Base-by-base conservation (phyloP, 2,797 vertebrate genomes). In the Danio kyathit region DNA sequence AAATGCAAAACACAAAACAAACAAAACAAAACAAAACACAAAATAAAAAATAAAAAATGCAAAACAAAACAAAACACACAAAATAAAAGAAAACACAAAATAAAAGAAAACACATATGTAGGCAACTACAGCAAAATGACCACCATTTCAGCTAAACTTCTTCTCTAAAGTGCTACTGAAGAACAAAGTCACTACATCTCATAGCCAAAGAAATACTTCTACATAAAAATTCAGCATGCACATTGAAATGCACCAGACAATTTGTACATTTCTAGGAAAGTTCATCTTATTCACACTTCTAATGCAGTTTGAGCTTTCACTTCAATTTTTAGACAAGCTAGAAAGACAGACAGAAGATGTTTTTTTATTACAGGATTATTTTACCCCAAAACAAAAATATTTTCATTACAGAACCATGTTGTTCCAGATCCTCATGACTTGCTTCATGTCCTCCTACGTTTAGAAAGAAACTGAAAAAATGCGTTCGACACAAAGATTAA, bases 401-500 rank as follows among this genome's bases (percentile, higher is more conserved):
- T 67, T 63, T 69, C 16, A 7, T 38, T n/a, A n/a, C 14, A 4
- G 5, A 19, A 51, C 5, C 48, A 52, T 40, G 21, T 40, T 43
- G 16, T 44, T 69, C 21, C 14, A 40, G 48, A 69, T 52, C 46
- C 51, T 7, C 64, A 64, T 19, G 43, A 13, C 64, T 21, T 48
- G 48, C 6, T 29, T 59, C 5, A 66, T 73, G 54, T 49, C 41
- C 48, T 77, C n/a, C n/a, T 69, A 80, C 64, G 48, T 29, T 41
- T 40, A 72, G 57, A 74, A 5, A 44, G 19, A 67, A 41, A 79
- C 72, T 64, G 63, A 19, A 10, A 41, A 54, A 21, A 9, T 13
- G 29, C 51, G 40, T 59, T 73, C 69, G n/a, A n/a, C 29, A 59
- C 17, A 59, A 72, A 76, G 48, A 66, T 64, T 19, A 76, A 44